These are phyloP conservation scores for Cephus cinctus DNA, from an alignment of 1,140 invertebrate species.

Conservation along the genomic window DNA sequence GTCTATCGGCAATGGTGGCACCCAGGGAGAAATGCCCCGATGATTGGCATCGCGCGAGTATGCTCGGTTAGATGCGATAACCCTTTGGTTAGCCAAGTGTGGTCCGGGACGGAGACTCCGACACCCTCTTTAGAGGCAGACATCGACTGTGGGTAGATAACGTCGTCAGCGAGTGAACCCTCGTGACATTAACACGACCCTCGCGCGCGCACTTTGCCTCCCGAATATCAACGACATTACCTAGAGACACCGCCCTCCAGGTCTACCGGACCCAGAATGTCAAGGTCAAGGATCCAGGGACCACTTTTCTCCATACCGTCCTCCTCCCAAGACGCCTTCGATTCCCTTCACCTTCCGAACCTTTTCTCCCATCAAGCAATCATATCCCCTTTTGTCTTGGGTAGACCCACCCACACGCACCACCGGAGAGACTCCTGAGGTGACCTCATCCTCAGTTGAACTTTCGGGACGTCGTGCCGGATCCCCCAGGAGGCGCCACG, in stretches of 20 bases:
- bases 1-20: neutral
- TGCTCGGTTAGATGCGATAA: slow-evolving; percentile 3
- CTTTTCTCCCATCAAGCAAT: too few relatives aligned
- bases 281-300: neutral
- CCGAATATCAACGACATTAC: slow-evolving; percentile 42
- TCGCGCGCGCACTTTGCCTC: slow-evolving; percentile 26
- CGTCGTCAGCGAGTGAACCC: slow-evolving; percentile 18
- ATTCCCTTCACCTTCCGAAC: too few relatives aligned
- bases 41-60: too few relatives aligned
- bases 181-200: slow-evolving; percentile 37
- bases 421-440: too few relatives aligned
- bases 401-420: too few relatives aligned
- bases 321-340: neutral
- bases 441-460: too few relatives aligned
- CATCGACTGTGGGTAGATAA: slow-evolving; percentile 22
- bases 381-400: too few relatives aligned
- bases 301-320: neutral
- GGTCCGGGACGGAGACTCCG: neutral
- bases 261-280: too few relatives aligned
- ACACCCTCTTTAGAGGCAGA: slow-evolving; percentile 12
- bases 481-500: too few relatives aligned
- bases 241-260: too few relatives aligned
- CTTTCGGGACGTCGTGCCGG: too few relatives aligned
- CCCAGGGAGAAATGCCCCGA: neutral
- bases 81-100: slow-evolving; percentile 3